Conservation (phyloP, 35 echinoderm and acorn worm species). For the Patiria miniata region DNA sequence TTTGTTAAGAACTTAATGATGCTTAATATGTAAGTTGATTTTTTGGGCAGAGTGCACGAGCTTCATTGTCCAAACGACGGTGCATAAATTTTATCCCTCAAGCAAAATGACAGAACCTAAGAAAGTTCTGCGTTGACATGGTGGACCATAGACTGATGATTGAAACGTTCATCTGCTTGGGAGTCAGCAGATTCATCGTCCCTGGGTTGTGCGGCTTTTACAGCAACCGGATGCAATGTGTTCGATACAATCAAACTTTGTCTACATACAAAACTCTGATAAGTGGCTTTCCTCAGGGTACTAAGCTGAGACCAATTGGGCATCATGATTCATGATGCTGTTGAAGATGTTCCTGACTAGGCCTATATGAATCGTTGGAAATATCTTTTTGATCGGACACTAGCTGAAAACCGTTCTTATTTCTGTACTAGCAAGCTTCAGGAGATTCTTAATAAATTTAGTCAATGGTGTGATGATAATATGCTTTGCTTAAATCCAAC, state of each 20-base stretch:
- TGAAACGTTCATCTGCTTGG: conserved; percentile 37
- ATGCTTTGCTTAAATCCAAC: neutral
- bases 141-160: conserved; percentile 41
- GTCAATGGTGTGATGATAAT: neutral
- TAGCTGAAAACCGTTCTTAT: conserved; percentile 28
- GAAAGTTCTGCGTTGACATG: no score
- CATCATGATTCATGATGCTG: conserved; percentile 63
- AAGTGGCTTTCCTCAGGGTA: conserved; percentile 53
- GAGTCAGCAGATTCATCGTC: conserved; percentile 42
- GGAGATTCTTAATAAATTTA: neutral
- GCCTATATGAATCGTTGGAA: conserved; percentile 52
- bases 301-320: conserved; percentile 57
- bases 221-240: conserved; percentile 6
- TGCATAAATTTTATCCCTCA: no score
- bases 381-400: conserved; percentile 55
- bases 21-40: no score
- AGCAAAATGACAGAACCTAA: no score
- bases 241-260: conserved; percentile 2
- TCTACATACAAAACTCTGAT: conserved; percentile 11
- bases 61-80: no score
- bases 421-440: neutral
- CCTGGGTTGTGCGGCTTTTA: conserved; percentile 35
- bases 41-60: no score
- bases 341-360: neutral
- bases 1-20: no score